Evolutionary conservation across 2,888 invertebrate genomes (phyloP), one percentile per base, ranked within the genome.

Genomic region (Fissipunctia ypsillon): DNA sequence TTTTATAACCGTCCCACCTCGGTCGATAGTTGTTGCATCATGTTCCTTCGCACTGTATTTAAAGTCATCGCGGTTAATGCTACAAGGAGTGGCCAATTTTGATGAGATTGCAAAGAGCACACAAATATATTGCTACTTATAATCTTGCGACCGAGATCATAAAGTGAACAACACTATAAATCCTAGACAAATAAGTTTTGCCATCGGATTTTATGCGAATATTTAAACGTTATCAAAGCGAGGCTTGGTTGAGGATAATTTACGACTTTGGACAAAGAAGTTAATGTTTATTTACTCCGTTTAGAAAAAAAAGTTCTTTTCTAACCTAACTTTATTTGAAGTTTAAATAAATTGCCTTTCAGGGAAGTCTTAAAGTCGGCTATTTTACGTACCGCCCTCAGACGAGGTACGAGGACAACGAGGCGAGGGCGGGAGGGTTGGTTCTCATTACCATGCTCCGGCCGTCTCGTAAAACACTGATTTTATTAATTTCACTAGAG

Each of bases 401-500:
- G 78, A 66, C 74, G 60, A 67, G 79, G 65, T 31, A 56, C 54
- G 31, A n/a, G 45, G 81, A 52, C 61, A 57, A 28, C 54, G 59
- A 60, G 66, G 69, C 50, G 48, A 57, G 66, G 68, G 64, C 52
- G 68, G 72, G 79, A 69, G 82, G 71, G 75, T 54, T 59, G 78
- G 52, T 80, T 80, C 79, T 86, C 85, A 88, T 89, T 89, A 86
- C 67, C 84, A 89, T 89, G 87, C 89, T 65, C 73, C 73, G 57
- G n/a, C 43, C 75, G 84, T 82, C 78, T 56, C 75, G 84, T 85
- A 81, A 81, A 85, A 84, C 84, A 81, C 79, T 84, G 86, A 86
- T 88, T 88, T 87, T 87, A 88, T 88, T 88, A 88, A 88, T 90
- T 87, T 86, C 68, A 75, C 77, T 77, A 71, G 56, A 73, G 78